Base-by-base conservation (phyloP, 2,888 invertebrate species). In the Tiphia femorata region DNA sequence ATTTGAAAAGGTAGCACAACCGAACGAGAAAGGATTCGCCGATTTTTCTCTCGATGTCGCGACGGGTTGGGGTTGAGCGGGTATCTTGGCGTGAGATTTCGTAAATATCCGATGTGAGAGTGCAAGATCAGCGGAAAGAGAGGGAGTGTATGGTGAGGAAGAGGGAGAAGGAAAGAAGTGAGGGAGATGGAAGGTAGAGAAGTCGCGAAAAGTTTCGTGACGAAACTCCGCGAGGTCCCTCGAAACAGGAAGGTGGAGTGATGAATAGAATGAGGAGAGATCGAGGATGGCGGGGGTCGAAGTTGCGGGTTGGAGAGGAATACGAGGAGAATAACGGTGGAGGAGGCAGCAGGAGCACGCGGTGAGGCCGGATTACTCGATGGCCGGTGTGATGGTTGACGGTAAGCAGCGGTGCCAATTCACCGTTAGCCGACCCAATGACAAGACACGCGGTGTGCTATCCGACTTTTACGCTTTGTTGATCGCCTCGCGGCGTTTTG, bases 371-470 rank as follows among this genome's bases (percentile, higher is more conserved):
- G 41, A 38, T 20, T 14, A 17, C 35, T 16, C 27, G 27, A 16
- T 8, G 19, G 16, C 30, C 23, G 14, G 20, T 7, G 41, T 19
- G 25, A 20, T 29, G 49, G 20, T 44, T 44, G 63, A 56, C 60
- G 54, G n/a, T n/a, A 63, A 70, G 63, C 57, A 42, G 49, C 66
- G 67, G 66, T 64, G 67, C n/a, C n/a, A 46, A 65, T 69, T 65
- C 77, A 80, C 82, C 79, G 82, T 81, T 82, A 82, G 62, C 65
- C 76, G 82, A 82, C 81, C 82, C 79, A 79, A 78, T 71, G 75
- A 71, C 70, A 78, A 73, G 49, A 58, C 76, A 76, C 55, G 46
- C 55, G 41, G 27, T 23, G 60, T 50, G 29, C 27, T 23, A 42
- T 46, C 38, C 41, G 56, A 29, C 33, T 33, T 33, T 4, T n/a